Evolutionary conservation across 2,113 vertebrate genomes (phyloP), one percentile per base, ranked within the genome.

Genomic region (Clinocottus analis): DNA sequence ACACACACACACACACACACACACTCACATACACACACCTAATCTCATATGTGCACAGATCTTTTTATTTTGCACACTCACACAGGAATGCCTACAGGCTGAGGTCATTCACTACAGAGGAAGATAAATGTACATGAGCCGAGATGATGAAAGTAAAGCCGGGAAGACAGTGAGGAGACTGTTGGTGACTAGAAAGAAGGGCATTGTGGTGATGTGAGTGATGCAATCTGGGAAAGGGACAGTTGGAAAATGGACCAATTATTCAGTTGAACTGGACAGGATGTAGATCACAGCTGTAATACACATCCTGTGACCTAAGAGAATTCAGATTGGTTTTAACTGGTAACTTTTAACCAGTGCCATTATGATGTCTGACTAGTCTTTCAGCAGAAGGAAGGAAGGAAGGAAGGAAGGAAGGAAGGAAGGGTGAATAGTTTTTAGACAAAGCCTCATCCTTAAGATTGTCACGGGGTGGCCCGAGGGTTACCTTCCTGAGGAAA

Each of bases 121-220:
- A 58, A 65, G 75, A 85, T 47, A 66, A 64, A 73, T 82, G 51
- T 63, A 55, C 53, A 73, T 51, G 53, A 87, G 53, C 70, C 67
- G 73, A 77, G 79, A 74, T 56, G 73, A 82, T 87, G 68, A 75
- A 77, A 31, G 64, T 25, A 47, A 47, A 60, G 63, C 65, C 35
- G 21, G 10, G 63, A 65, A 41, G 76, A 91, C 90, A 90, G 83
- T 63, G 81, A 72, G 53, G 64, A 76, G 76, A 56, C 69, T 90
- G 81, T 93, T 86, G 19, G 16, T 62, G 76, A 75, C 21, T 27
- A 92, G 81, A 94, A 92, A 83, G 91, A 75, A 66, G 51, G 64
- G 33, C 85, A 86, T 92, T 94, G 91, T 93, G 53, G 53, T 29
- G 35, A 45, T 35, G 56, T 72, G 63, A 83, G 47, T 88, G 90